Conservation (phyloP, 1,140 invertebrate genomes). For the Nautilus pompilius region DNA sequence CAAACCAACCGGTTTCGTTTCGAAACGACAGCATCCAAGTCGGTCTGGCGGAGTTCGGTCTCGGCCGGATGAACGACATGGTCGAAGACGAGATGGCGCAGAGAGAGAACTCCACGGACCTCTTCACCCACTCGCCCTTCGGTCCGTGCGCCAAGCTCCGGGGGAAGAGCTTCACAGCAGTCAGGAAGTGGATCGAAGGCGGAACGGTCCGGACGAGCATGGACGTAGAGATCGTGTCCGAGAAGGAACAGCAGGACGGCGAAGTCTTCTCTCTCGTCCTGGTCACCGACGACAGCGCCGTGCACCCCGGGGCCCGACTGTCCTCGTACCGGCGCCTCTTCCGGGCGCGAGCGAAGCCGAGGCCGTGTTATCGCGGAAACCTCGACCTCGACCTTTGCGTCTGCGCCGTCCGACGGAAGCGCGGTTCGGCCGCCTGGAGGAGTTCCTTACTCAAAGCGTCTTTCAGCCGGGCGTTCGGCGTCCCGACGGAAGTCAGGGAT, state of each 20-base stretch:
- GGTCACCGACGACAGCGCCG: background rate
- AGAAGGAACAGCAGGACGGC: background rate
- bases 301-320: background rate
- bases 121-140: background rate
- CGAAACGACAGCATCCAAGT: background rate
- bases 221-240: background rate
- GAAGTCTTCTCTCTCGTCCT: background rate
- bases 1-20: background rate
- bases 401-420: background rate
- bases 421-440: background rate
- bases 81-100: background rate
- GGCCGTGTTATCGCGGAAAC: background rate
- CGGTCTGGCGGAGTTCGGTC: background rate
- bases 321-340: background rate
- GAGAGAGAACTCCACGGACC: background rate
- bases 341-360: background rate
- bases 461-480: background rate
- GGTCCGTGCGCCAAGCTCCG: background rate
- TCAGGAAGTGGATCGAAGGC: background rate
- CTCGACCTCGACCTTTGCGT: background rate
- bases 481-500: background rate
- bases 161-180: background rate
- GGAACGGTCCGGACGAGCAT: background rate
- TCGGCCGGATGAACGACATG: background rate
- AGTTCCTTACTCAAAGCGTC: background rate